Base-by-base conservation (phyloP, 2,888 invertebrate genomes). In the Leptogaster cylindrica region DNA sequence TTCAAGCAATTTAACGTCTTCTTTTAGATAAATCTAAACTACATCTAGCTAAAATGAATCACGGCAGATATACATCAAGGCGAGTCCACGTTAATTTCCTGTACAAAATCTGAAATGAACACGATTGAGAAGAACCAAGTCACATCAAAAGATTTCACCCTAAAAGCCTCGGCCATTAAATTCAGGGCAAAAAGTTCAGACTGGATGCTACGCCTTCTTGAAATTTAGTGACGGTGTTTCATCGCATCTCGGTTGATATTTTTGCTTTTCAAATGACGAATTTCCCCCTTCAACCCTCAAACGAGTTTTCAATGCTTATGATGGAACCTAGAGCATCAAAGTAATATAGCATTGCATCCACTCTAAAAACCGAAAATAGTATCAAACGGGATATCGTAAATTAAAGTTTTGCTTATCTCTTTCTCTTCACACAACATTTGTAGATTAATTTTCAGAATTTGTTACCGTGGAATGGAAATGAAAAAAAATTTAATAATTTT, bases 181-280 rank as follows among this genome's bases (percentile, higher is more conserved):
- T 55, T 55, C 36, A 5, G 55, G 36, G 55, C 36, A 33, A 55
- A 55, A 55, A 36, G 36, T 55, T 55, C 33, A 55, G 39, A 55
- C 23, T 23, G 12, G 27, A 25, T 14, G 50, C 28, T 25, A 14
- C 31, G 36, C 36, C 23, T 20, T 36, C 23, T 20, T 55, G 55
- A 55, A 55, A n/a, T n/a, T 55, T 55, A 55, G 55, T 55, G 55
- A n/a, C 55, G 55, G 55, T 55, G 55, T 36, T 12, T 55, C 55
- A 39, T 52, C 36, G 55, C 39, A 55, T 20, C 18, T n/a, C 41
- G 23, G 39, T 39, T 55, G 55, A 55, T 55, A 55, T 55, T 55
- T 55, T 55, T 39, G 39, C 39, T 55, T 55, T 36, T 55, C 36
- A 36, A n/a, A 39, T 55, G 55, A 55, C 23, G 36, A 55, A 55